Evolutionary conservation across 1,140 invertebrate genomes (phyloP).

Genomic region (Zeugodacus cucurbitae): DNA sequence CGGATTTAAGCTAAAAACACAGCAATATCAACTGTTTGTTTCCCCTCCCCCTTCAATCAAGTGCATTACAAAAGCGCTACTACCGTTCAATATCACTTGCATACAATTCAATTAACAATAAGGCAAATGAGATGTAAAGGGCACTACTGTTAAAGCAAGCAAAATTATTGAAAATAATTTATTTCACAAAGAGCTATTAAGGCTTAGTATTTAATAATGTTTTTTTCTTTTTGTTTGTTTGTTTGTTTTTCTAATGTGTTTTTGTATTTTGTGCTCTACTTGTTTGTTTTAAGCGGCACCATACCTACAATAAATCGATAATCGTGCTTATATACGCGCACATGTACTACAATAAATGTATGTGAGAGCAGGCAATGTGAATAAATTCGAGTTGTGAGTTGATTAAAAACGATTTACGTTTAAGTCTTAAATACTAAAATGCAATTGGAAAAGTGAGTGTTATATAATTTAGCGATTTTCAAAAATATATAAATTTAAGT

Average conservation of each 20-base stretch:
- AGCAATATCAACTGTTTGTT: background rate
- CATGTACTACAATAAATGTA: background rate
- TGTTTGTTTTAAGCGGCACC: background rate
- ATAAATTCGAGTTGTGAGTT: conserved; percentile 10
- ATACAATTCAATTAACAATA: conserved; percentile 40
- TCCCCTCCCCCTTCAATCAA: no score
- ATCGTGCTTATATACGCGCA: background rate
- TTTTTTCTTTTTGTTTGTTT: conserved; percentile 40
- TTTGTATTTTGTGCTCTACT: background rate
- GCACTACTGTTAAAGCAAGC: conserved; percentile 41
- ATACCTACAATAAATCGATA: background rate
- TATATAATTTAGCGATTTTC: no score
- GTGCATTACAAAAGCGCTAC: background rate
- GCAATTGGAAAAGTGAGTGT: background rate
- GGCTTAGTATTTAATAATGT: conserved; percentile 20
- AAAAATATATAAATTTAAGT: no score
- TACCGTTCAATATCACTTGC: conserved; percentile 13
- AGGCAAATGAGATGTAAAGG: conserved; percentile 44
- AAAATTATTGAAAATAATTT: conserved; percentile 37
- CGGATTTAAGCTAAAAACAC: conserved; percentile 12
- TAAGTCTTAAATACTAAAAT: background rate
- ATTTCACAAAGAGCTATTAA: conserved; percentile 2
- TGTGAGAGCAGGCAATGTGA: background rate
- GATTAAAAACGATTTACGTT: background rate
- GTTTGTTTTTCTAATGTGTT: no score